phyloP scores from a whole-genome alignment of 1,140 invertebrate species.

The Idris sp. region DNA sequence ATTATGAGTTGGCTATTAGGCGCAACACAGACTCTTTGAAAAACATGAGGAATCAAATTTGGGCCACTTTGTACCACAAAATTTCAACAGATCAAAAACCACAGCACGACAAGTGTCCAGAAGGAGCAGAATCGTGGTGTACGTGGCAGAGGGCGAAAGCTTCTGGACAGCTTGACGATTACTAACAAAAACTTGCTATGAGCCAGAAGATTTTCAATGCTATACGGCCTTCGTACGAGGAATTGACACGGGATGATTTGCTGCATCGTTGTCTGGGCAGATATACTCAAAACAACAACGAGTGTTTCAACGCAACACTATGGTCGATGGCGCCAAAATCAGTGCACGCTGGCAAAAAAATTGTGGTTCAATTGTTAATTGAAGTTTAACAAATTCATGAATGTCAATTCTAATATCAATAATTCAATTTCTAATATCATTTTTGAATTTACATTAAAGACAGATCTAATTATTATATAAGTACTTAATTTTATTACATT shows the following conservation, averaged over 20 bases:
- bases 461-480: too few relatives aligned
- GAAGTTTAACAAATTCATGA: too few relatives aligned
- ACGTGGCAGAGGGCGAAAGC: constrained; percentile 11
- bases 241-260: constrained; percentile 4
- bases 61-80: constrained; percentile 17
- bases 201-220: not conserved
- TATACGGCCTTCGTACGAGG: not conserved
- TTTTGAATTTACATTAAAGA: too few relatives aligned
- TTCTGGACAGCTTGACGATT: constrained; percentile 11
- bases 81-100: constrained; percentile 7
- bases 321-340: not conserved
- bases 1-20: too few relatives aligned
- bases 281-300: not conserved
- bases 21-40: too few relatives aligned
- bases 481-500: too few relatives aligned
- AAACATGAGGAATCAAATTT: too few relatives aligned
- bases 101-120: constrained; percentile 12
- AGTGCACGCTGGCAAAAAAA: not conserved
- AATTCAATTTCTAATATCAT: too few relatives aligned
- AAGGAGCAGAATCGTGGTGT: constrained; percentile 9
- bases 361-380: too few relatives aligned
- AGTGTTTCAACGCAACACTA: not conserved
- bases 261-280: constrained; percentile 2
- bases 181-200: constrained; percentile 10
- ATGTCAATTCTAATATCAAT: too few relatives aligned